Conservation (phyloP, 2,113 vertebrate species). For the Prinia subflava region DNA sequence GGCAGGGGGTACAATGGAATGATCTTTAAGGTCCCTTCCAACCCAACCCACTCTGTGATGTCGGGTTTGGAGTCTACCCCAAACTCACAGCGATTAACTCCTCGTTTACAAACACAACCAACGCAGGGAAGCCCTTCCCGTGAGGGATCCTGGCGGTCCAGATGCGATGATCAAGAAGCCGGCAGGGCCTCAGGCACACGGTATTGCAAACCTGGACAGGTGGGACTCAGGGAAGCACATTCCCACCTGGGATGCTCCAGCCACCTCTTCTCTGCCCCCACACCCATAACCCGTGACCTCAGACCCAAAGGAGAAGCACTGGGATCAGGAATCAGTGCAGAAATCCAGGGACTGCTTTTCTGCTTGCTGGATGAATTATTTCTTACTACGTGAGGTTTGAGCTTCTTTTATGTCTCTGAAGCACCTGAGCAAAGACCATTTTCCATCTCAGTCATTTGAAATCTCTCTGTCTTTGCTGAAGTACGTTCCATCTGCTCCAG, state of each 20-base stretch:
- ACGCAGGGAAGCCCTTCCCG: fast-evolving
- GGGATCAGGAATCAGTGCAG: neutral
- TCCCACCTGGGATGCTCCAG: neutral
- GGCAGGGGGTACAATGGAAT: fast-evolving
- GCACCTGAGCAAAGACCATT: neutral
- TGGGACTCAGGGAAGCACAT: fast-evolving
- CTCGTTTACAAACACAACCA: fast-evolving
- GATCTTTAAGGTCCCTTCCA: neutral
- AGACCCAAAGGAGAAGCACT: neutral
- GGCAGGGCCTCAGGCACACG: neutral
- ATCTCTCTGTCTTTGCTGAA: neutral
- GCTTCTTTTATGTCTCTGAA: neutral
- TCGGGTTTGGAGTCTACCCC: fast-evolving
- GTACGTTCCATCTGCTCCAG: constrained; percentile 5
- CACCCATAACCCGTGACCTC: neutral
- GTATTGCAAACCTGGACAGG: fast-evolving
- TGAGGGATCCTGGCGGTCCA: neutral
- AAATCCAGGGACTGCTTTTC: neutral
- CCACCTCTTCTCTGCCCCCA: neutral
- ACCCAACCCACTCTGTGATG: neutral
- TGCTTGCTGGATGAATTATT: neutral
- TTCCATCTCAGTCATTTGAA: constrained; percentile 6
- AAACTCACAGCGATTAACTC: neutral
- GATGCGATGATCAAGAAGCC: fast-evolving
- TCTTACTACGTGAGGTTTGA: neutral